Conservation (phyloP, 2,797 vertebrate species). For the Pteropus rufus region DNA sequence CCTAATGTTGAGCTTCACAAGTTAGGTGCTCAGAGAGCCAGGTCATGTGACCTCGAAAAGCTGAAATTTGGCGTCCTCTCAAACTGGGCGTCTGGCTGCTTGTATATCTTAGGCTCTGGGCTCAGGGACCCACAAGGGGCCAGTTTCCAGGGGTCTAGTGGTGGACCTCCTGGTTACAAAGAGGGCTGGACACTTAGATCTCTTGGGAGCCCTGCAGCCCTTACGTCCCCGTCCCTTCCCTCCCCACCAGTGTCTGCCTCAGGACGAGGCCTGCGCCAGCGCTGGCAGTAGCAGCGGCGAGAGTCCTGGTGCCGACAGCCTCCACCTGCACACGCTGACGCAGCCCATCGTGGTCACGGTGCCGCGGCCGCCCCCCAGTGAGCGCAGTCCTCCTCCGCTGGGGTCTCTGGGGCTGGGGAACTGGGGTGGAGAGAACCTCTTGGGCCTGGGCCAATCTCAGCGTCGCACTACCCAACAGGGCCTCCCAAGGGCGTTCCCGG, state of each 20-base stretch:
- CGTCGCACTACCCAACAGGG: not conserved
- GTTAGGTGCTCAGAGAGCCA: not conserved
- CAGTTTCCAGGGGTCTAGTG: not conserved
- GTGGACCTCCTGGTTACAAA: not conserved
- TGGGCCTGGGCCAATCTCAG: not conserved
- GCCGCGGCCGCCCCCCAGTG: constrained; percentile 65
- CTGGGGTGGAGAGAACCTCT: not conserved
- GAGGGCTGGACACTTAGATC: not conserved
- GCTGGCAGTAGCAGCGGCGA: not conserved
- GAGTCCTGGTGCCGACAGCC: not conserved
- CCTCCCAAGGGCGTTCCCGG: constrained; percentile 11
- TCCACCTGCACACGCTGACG: constrained; percentile 83
- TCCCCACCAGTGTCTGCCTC: constrained; percentile 83
- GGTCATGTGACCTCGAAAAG: too few relatives aligned
- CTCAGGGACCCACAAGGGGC: not conserved
- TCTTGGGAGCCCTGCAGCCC: not conserved
- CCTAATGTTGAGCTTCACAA: not conserved
- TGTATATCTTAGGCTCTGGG: not conserved
- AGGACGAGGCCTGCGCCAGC: constrained; percentile 54
- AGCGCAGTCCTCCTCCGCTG: not conserved
- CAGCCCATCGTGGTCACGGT: constrained; percentile 89
- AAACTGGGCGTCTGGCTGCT: not conserved
- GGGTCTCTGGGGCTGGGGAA: constrained; percentile 18
- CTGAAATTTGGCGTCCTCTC: not conserved
- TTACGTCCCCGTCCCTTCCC: not conserved